A percentile compares a stretch with the other conserved stretches of the same genome.
Conservation (phyloP, 2,113 vertebrate genomes). For the Phocoena phocoena region DNA sequence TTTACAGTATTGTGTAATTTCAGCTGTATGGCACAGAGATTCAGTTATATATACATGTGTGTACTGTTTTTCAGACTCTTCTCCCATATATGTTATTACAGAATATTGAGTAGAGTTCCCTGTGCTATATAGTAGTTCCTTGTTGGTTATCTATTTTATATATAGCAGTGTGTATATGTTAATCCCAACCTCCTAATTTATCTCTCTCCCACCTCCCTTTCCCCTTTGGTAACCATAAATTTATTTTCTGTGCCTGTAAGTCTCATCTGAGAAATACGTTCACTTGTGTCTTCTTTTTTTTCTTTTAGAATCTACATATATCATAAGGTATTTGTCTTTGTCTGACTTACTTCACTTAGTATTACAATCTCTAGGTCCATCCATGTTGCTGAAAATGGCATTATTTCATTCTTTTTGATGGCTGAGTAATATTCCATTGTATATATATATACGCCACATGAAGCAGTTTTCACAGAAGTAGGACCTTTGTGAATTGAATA, state of each 20-base stretch:
- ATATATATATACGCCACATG: too few relatives aligned
- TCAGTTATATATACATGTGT: too few relatives aligned
- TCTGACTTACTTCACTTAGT: neutral
- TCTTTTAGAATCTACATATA: neutral
- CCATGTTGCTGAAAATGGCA: too few relatives aligned
- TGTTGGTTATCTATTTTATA: neutral
- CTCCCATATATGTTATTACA: neutral
- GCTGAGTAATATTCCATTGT: too few relatives aligned
- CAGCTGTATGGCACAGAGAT: neutral
- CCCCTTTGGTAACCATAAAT: neutral
- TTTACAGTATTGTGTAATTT: neutral
- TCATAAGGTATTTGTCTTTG: neutral
- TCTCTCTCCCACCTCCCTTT: too few relatives aligned
- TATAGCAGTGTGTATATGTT: neutral
- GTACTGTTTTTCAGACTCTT: neutral
- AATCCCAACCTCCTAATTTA: neutral
- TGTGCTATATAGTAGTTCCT: neutral
- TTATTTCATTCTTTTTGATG: too few relatives aligned
- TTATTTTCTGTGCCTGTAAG: neutral
- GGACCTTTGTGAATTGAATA: neutral
- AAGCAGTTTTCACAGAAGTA: neutral
- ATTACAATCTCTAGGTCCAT: too few relatives aligned
- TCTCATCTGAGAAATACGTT: neutral
- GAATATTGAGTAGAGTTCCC: neutral
- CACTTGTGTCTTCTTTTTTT: neutral